Evolutionary conservation across 2,797 vertebrate genomes (phyloP).

Genomic region (Coregonus ussuriensis): DNA sequence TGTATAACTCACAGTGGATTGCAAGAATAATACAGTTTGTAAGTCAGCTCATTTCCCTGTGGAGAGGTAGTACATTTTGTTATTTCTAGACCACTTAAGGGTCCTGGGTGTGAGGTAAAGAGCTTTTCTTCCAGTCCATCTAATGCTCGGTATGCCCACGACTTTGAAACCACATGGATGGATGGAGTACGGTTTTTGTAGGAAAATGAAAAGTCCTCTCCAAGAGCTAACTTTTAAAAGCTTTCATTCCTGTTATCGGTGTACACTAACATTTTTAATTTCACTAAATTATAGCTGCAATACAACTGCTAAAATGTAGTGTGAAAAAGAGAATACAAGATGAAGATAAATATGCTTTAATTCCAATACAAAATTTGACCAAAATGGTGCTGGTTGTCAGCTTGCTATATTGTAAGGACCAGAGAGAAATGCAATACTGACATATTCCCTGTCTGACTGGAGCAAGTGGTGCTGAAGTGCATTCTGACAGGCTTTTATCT

Average conservation of each 20-base stretch:
- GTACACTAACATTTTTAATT: too few species aligned
- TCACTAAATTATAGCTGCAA: neutral
- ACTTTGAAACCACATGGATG: neutral
- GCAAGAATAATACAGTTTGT: neutral
- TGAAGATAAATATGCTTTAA: neutral
- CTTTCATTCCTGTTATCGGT: neutral
- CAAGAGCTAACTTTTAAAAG: neutral
- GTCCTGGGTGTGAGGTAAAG: neutral
- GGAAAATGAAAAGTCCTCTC: neutral
- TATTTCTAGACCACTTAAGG: neutral
- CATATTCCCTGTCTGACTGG: neutral
- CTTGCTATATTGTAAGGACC: neutral
- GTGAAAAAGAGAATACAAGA: neutral
- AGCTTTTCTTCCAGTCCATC: neutral
- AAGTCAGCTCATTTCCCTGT: neutral
- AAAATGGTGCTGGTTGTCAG: neutral
- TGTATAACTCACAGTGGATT: neutral
- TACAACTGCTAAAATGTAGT: neutral
- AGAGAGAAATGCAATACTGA: neutral
- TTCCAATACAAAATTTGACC: neutral
- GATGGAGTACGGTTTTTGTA: neutral
- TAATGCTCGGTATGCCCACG: neutral
- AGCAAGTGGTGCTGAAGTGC: conserved; percentile 2
- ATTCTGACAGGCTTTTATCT: conserved; percentile 31
- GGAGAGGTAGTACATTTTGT: neutral